These are phyloP conservation scores for Psilopsiagon aymara DNA, from an alignment of 2,113 vertebrate species.

Conservation along the genomic window DNA sequence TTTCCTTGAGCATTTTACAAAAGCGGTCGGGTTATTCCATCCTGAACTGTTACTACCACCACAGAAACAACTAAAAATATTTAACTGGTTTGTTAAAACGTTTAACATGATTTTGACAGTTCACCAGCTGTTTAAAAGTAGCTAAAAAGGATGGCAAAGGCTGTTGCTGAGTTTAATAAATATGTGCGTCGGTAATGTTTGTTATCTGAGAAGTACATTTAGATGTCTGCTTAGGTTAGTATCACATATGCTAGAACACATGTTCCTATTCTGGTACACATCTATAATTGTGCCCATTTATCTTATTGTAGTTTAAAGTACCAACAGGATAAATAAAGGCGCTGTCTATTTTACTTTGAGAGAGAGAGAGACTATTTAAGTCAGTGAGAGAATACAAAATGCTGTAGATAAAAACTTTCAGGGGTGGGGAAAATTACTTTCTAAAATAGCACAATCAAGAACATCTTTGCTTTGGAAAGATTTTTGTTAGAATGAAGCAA, in stretches of 20 bases:
- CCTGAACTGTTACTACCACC: slow-evolving; percentile 23
- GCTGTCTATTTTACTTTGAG: slow-evolving; percentile 26
- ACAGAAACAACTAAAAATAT: slow-evolving; percentile 62
- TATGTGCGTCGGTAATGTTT: slow-evolving; percentile 35
- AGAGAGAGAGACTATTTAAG: slow-evolving; percentile 36
- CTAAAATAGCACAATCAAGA: slow-evolving; percentile 18
- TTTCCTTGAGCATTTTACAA: background rate
- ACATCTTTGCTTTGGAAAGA: background rate
- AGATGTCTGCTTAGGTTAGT: slow-evolving; percentile 68
- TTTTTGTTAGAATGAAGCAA: slow-evolving; percentile 4
- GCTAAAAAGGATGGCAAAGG: slow-evolving; percentile 56
- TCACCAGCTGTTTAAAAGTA: slow-evolving; percentile 74
- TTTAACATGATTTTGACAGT: slow-evolving; percentile 59
- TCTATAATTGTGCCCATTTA: slow-evolving; percentile 69
- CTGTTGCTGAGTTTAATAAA: slow-evolving; percentile 45
- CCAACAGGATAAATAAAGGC: slow-evolving; percentile 52
- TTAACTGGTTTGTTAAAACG: slow-evolving; percentile 69
- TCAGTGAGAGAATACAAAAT: background rate
- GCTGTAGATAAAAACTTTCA: slow-evolving; percentile 37
- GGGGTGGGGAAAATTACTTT: slow-evolving; percentile 25
- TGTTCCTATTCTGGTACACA: slow-evolving; percentile 64
- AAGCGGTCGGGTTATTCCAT: background rate
- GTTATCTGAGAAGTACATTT: slow-evolving; percentile 63
- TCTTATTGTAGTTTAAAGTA: slow-evolving; percentile 70
- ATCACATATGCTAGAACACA: slow-evolving; percentile 75